These are phyloP conservation scores for Trimorus sp. DNA, from an alignment of 2,888 invertebrate species.

Conservation along the genomic window DNA sequence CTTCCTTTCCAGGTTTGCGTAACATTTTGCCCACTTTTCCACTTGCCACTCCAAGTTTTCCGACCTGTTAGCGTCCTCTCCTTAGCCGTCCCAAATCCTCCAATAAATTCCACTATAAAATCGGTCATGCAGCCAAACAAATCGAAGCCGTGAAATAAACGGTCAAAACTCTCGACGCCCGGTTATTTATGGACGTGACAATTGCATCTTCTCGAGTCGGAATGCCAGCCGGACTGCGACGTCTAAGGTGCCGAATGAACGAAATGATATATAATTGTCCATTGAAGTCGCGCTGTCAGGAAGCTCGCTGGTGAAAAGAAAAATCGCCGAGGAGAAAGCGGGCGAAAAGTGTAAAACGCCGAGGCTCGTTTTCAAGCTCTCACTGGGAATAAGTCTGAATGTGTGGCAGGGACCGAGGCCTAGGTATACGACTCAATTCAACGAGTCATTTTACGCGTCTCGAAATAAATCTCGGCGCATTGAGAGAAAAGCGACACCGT, in stretches of 20 bases:
- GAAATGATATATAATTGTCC: constrained; percentile 58
- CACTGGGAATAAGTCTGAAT: constrained; percentile 31
- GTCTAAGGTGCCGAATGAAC: constrained; percentile 25
- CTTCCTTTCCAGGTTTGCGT: too few relatives aligned
- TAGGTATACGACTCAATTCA: constrained; percentile 72
- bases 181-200: constrained; percentile 45
- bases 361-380: constrained; percentile 9
- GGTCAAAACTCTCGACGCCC: too few relatives aligned
- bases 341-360: constrained; percentile 36
- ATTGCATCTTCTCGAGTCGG: constrained; percentile 20
- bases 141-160: too few relatives aligned
- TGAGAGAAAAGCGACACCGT: constrained; percentile 64
- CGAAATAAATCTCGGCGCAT: constrained; percentile 73
- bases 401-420: constrained; percentile 35
- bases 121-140: too few relatives aligned
- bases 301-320: constrained; percentile 40
- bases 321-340: constrained; percentile 23
- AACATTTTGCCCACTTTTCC: too few relatives aligned
- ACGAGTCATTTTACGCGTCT: constrained; percentile 75
- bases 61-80: too few relatives aligned
- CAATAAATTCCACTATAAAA: too few relatives aligned
- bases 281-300: constrained; percentile 42
- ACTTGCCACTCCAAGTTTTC: too few relatives aligned
- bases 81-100: too few relatives aligned
- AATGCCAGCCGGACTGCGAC: constrained; percentile 23